Evolutionary conservation across 2,113 vertebrate genomes (phyloP), one percentile per base, ranked within the genome.

Genomic region (Poeciliopsis retropinna): DNA sequence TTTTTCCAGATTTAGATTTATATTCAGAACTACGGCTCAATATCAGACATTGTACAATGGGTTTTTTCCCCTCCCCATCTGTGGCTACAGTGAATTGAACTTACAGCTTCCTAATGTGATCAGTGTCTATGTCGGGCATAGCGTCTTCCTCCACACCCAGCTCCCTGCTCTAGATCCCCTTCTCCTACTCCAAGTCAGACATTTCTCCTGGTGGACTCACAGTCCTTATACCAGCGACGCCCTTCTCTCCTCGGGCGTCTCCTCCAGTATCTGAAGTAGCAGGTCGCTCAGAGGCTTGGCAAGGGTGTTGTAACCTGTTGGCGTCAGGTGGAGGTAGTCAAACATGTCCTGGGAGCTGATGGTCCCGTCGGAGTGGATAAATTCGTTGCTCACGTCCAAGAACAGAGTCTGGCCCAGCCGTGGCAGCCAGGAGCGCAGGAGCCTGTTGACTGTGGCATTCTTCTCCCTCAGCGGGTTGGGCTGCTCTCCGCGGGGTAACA

Each of bases 321-420:
- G 92, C 0, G 97, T 98, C 90, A 99, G 96, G 94, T 99, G 97
- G 87, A 99, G 96, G 94, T 97, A 99, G 91, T 99, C 97, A 60
- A 99, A 99, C 97, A 99, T 98, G 93, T 97, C 97, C 80, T 96
- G 95, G 81, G 93, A 94, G 61, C 95, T 95, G 92, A 99, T 96
- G 93, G 96, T 94, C 87, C 97, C 97, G 1, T 98, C 97, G 0
- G 97, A 98, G 93, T 98, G 97, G 92, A 99, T 95, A 3, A 99
- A 97, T 82, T 95, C 94, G 2, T 70, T 91, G 10, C 96, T 94
- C 70, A 94, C 94, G 1, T 99, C 97, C 91, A 99, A 92, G 41
- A 98, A 94, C 93, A 97, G 96, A 54, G 96, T 95, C 0, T 94
- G 94, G 72, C 94, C 84, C 47, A 98, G 93, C 1, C 93, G 96